These are phyloP conservation scores for Dipus sagitta DNA, from an alignment of 2,797 vertebrate genomes.

Conservation along the genomic window DNA sequence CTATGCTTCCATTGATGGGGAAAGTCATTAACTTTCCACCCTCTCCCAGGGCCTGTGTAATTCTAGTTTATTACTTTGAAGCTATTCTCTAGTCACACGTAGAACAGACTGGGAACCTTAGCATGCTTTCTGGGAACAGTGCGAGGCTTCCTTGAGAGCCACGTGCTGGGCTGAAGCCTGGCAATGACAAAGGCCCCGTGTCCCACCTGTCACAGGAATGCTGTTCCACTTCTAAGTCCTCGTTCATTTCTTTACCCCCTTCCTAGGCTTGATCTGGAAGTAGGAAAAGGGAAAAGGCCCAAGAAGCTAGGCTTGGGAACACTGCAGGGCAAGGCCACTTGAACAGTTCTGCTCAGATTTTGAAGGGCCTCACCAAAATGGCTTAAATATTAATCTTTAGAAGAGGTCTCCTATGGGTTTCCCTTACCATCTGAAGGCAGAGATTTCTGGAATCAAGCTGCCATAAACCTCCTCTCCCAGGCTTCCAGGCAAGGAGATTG, in stretches of 20 bases:
- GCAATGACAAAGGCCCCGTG: rapidly evolving
- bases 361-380: neutral
- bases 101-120: rapidly evolving
- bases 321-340: neutral
- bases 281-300: neutral
- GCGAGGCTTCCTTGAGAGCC: neutral
- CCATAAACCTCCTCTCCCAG: too few species aligned
- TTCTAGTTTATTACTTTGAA: neutral
- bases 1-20: rapidly evolving
- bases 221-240: neutral
- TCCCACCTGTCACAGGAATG: neutral
- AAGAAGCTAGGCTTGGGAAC: neutral
- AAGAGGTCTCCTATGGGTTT: too few species aligned
- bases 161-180: neutral
- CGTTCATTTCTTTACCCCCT: neutral
- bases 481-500: too few species aligned
- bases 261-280: neutral
- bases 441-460: too few species aligned
- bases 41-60: rapidly evolving
- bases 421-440: too few species aligned
- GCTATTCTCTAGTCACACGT: too few species aligned
- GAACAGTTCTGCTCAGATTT: neutral
- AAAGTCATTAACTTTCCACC: neutral
- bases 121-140: rapidly evolving
- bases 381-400: too few species aligned